Evolutionary conservation across 2,113 vertebrate genomes (phyloP), one percentile per base, ranked within the genome.

Genomic region (Pantherophis guttatus): DNA sequence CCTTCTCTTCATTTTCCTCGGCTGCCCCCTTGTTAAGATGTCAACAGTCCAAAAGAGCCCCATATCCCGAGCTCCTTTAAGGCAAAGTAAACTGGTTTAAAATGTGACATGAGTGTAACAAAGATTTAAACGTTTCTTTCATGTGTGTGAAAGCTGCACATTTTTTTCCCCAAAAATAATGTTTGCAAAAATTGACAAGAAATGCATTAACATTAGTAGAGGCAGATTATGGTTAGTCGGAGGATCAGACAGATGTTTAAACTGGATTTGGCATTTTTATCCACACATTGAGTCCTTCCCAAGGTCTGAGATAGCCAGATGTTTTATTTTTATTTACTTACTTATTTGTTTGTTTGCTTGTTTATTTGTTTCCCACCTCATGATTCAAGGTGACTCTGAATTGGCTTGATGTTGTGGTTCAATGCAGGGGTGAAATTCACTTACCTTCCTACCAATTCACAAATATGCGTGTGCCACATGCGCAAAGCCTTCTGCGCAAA

Each of bases 1-100:
- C 95, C 95, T 94, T 95, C 26, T 94, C 94, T 91, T 94, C 59
- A 93, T 90, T 86, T 90, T 57, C 92, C 90, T 65, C 0, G 3
- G 12, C 10, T 93, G 92, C 87, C 93, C 94, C 52, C 0, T 0
- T 3, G 19, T 70, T 92, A 33, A 0, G 89, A 90, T 75, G 88
- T 91, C 87, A 95, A 88, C 23, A 1, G 0, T 5, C 0, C 0
- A 8, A 87, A 88, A 86, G 48, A 86, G 10, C 1, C 33, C 19
- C 2, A 29, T 6, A 21, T 86, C 8, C 24, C 13, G 4, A 9
- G 48, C 21, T 57, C 55, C 17, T 44, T 10, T 29, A 26, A 0
- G 0, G 93, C n/a, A 54, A 0, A 0, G 88, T n/a, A 90, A 90
- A 1, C 59, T 26, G 89, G 50, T 59, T 11, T 1, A 8, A 65